Evolutionary conservation across 2,797 vertebrate genomes (phyloP).

Genomic region (Lophius americanus): DNA sequence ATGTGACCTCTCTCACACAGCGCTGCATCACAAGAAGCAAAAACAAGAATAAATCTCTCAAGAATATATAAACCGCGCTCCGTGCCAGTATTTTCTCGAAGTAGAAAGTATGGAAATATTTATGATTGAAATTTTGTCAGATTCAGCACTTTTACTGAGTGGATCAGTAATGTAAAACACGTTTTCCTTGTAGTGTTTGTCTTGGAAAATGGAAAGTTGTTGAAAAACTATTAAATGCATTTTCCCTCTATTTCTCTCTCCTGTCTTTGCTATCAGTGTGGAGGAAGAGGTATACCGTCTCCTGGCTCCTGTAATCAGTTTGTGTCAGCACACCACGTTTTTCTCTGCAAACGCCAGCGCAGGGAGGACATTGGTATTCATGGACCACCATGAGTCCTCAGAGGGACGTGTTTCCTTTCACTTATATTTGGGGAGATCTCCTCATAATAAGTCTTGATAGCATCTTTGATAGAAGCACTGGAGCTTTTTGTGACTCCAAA

Average conservation of each 20-base stretch:
- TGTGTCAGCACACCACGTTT: constrained; percentile 72
- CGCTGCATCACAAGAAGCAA: constrained; percentile 18
- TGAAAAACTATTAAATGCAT: constrained; percentile 42
- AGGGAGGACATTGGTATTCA: constrained; percentile 58
- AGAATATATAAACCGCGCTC: too few relatives aligned
- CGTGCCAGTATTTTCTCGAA: constrained; percentile 17
- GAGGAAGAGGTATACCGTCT: constrained; percentile 73
- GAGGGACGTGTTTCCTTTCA: constrained; percentile 56
- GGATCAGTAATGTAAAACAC: constrained; percentile 67
- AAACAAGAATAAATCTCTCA: not conserved
- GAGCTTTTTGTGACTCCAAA: constrained; percentile 19
- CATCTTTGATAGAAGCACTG: constrained; percentile 43
- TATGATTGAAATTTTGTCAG: constrained; percentile 52
- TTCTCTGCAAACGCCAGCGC: constrained; percentile 59
- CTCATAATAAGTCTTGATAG: constrained; percentile 54
- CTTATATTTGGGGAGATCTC: constrained; percentile 61
- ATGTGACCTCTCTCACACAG: not conserved
- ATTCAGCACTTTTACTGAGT: constrained; percentile 54
- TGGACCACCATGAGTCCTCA: constrained; percentile 66
- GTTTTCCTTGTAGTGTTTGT: constrained; percentile 67
- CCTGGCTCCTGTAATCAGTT: constrained; percentile 73
- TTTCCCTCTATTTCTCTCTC: too few relatives aligned
- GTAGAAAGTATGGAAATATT: constrained; percentile 31
- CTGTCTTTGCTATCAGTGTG: constrained; percentile 61
- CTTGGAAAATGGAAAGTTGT: constrained; percentile 66